phyloP scores from a whole-genome alignment of 1,140 invertebrate genomes.

The Euglossa dilemma region DNA sequence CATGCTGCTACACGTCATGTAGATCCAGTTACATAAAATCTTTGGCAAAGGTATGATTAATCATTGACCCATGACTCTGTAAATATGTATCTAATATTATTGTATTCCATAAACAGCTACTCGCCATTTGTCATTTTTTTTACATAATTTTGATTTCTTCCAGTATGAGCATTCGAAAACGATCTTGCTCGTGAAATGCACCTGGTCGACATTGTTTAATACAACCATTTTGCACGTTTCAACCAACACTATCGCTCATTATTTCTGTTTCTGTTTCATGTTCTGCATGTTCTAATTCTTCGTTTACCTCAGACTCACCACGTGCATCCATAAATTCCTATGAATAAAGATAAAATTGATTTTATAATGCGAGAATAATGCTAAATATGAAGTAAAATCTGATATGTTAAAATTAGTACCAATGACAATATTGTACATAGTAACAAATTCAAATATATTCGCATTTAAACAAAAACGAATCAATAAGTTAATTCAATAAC shows the following conservation, averaged over 20 bases:
- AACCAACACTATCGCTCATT: constrained; percentile 78
- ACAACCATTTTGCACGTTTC: constrained; percentile 54
- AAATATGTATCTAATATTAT: constrained; percentile 69
- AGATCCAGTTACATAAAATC: constrained; percentile 77
- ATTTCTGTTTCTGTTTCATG: constrained; percentile 72
- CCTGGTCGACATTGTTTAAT: constrained; percentile 67
- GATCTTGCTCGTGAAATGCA: constrained; percentile 75
- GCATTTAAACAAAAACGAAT: background rate
- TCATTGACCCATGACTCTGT: constrained; percentile 69
- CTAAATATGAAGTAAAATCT: constrained; percentile 25
- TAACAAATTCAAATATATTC: background rate
- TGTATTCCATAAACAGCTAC: constrained; percentile 67
- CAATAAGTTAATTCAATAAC: background rate
- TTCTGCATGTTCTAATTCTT: constrained; percentile 59
- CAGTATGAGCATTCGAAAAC: constrained; percentile 66
- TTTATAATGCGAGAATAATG: background rate
- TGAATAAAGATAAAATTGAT: constrained; percentile 27
- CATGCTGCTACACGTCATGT: constrained; percentile 47
- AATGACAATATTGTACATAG: background rate
- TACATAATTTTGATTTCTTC: constrained; percentile 76
- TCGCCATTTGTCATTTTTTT: constrained; percentile 72
- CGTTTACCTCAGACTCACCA: constrained; percentile 59
- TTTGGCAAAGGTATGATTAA: constrained; percentile 75
- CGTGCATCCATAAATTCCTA: constrained; percentile 73
- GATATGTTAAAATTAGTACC: constrained; percentile 14